Base-by-base conservation (phyloP, 2,888 invertebrate species). In the Drosophila subquinaria region DNA sequence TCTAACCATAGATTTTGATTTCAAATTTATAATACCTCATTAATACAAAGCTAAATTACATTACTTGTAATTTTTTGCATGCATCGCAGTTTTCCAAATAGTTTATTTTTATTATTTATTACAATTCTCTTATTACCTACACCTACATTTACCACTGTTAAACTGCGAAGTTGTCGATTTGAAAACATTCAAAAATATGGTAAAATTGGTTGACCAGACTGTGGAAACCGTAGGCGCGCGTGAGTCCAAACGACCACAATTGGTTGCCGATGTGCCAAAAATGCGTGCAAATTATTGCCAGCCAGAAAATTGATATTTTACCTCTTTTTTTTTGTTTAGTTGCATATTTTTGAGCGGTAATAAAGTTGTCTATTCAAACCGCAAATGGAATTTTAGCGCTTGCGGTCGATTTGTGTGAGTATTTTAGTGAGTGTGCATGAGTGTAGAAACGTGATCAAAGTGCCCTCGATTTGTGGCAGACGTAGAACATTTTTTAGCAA, bases 401-500 rank as follows among this genome's bases (percentile, higher is more conserved):
- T 85, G 79, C 55, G 88, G 86, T 70, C 66, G 70, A 79, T 77
- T 67, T 79, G 70, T 56, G 79, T 64, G 23, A 23, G 23, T 23
- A 23, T 23, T 23, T 23, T 4, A 23, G 23, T 23, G 23, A 23
- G 23, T 27, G 5, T 27, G 5, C 27, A 27, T 27, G 27, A 27
- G 27, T 1, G 5, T 27, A 27, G 5, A 6, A 5, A 27, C 27
- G 5, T 27, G 73, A 51, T 48, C 45, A 83, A 80, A 88, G 86
- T 81, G 78, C 87, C 78, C 76, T 83, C 73, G 71, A 63, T 82
- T 73, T 64, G 55, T 70, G 64, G 69, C 74, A 78, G 87, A 88
- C 89, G 87, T 88, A 86, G 78, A 51, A 51, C 61, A 80, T 78
- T 84, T 27, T 84, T 89, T 80, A 84, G 79, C 89, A 88, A 89